phyloP scores from a whole-genome alignment of 2,797 vertebrate genomes.

The Eutrigla gurnardus region DNA sequence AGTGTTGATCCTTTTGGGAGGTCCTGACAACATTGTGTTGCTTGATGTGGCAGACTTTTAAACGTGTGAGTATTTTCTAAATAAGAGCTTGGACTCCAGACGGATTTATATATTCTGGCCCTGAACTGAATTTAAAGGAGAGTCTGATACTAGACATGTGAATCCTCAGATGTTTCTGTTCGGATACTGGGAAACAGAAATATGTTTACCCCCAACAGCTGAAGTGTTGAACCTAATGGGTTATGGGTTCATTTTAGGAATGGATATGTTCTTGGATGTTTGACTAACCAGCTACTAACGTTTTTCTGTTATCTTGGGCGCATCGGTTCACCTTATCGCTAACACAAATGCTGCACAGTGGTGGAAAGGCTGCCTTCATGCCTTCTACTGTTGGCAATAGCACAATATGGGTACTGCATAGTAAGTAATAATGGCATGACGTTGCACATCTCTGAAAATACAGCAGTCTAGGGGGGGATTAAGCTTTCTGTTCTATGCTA shows the following conservation, averaged over 20 bases:
- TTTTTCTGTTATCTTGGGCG: slow-evolving; percentile 26
- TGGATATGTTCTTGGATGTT: slow-evolving; percentile 52
- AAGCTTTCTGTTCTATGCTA: slow-evolving; percentile 52
- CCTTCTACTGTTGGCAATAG: slow-evolving; percentile 67
- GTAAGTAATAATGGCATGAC: slow-evolving; percentile 74
- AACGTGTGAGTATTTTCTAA: slow-evolving; percentile 58
- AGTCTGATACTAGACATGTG: slow-evolving; percentile 15
- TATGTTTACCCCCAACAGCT: neutral
- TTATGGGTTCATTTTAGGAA: slow-evolving; percentile 27
- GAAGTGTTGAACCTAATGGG: slow-evolving; percentile 23
- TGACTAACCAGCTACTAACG: slow-evolving; percentile 37
- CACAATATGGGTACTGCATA: slow-evolving; percentile 68
- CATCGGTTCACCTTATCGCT: slow-evolving; percentile 50
- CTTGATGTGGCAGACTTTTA: slow-evolving; percentile 52
- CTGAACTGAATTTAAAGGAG: slow-evolving; percentile 18
- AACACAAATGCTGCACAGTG: slow-evolving; percentile 60
- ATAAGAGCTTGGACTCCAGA: slow-evolving; percentile 26
- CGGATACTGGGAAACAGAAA: slow-evolving; percentile 26
- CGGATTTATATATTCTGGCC: slow-evolving; percentile 35
- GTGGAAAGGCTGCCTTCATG: slow-evolving; percentile 51
- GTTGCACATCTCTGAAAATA: slow-evolving; percentile 74
- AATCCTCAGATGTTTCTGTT: slow-evolving; percentile 26
- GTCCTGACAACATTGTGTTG: slow-evolving; percentile 13
- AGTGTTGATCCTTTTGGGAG: slow-evolving; percentile 34
- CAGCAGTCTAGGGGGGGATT: slow-evolving; percentile 47